phyloP scores from a whole-genome alignment of 2,888 invertebrate genomes.

The Cephus runcator region DNA sequence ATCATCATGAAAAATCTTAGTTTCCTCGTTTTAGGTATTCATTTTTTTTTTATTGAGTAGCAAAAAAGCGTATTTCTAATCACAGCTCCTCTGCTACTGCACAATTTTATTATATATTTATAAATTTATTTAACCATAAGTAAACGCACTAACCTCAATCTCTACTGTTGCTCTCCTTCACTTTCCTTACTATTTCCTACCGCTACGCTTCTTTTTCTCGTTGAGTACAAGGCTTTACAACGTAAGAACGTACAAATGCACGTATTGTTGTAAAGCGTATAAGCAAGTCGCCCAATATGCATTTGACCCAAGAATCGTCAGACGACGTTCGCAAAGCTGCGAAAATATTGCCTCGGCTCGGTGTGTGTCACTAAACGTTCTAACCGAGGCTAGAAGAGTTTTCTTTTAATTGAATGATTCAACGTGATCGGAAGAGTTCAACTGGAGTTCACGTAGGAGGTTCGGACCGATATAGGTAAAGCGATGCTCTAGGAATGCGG shows the following conservation, averaged over 20 bases:
- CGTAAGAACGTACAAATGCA: background rate
- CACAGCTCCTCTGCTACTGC: background rate
- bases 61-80: background rate
- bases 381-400: background rate
- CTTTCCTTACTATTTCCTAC: background rate
- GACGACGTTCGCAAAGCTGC: background rate
- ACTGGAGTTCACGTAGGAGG: background rate
- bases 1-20: background rate
- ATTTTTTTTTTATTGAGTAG: background rate
- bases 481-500: slow-evolving; percentile 53
- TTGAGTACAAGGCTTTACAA: background rate
- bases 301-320: background rate
- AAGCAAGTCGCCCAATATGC: background rate
- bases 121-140: background rate
- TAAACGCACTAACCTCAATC: background rate
- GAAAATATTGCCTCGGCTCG: background rate
- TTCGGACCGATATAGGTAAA: slow-evolving; percentile 24
- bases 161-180: background rate
- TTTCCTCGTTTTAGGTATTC: background rate
- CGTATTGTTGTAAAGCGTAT: background rate
- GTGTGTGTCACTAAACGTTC: background rate
- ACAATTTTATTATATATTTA: background rate
- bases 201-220: too few relatives aligned
- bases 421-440: background rate
- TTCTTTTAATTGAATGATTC: background rate